Percentiles rank a stretch among this genome's conserved stretches.
Conservation (phyloP, 1,140 invertebrate species). For the Olivierus martensii region DNA sequence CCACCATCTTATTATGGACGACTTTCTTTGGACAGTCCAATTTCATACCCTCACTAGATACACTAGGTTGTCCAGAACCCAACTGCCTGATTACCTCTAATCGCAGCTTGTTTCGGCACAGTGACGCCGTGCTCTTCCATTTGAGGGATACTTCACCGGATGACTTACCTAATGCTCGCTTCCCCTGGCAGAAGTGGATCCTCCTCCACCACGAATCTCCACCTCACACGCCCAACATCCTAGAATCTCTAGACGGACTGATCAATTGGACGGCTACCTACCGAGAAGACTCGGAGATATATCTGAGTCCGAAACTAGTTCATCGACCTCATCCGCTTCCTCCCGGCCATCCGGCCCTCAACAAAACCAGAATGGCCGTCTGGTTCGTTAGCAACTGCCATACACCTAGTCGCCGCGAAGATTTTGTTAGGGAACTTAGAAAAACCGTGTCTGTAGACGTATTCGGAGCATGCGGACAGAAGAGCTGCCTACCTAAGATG, state of each 20-base stretch:
- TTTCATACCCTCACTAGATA: slow-evolving; percentile 10
- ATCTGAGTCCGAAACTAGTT: slow-evolving; percentile 17
- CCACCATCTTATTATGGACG: slow-evolving; percentile 16
- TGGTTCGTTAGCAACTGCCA: slow-evolving; percentile 52
- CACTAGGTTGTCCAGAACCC: slow-evolving; percentile 1
- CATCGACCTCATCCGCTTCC: neutral
- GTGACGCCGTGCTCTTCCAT: slow-evolving; percentile 21
- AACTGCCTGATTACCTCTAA: slow-evolving; percentile 18
- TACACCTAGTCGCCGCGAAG: slow-evolving; percentile 36
- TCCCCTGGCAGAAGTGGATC: slow-evolving; percentile 19
- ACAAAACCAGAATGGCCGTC: slow-evolving; percentile 29
- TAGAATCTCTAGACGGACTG: slow-evolving; percentile 13
- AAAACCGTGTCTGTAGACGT: slow-evolving; percentile 45
- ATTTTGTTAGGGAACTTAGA: slow-evolving; percentile 40
- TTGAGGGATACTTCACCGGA: slow-evolving; percentile 16
- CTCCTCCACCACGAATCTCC: slow-evolving; percentile 22
- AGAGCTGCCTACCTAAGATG: slow-evolving; percentile 12
- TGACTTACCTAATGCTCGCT: slow-evolving; percentile 28
- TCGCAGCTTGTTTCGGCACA: slow-evolving; percentile 6
- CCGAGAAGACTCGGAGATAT: slow-evolving; percentile 38
- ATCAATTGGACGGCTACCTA: slow-evolving; percentile 50
- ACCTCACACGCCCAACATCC: slow-evolving; percentile 14
- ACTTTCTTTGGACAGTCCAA: slow-evolving; percentile 13
- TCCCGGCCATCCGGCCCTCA: neutral
- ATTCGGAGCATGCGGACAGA: slow-evolving; percentile 46